Percentiles rank a stretch among this genome's conserved stretches.
Evolutionary conservation across 2,888 invertebrate genomes (phyloP).

Genomic region (Pyralis farinalis): DNA sequence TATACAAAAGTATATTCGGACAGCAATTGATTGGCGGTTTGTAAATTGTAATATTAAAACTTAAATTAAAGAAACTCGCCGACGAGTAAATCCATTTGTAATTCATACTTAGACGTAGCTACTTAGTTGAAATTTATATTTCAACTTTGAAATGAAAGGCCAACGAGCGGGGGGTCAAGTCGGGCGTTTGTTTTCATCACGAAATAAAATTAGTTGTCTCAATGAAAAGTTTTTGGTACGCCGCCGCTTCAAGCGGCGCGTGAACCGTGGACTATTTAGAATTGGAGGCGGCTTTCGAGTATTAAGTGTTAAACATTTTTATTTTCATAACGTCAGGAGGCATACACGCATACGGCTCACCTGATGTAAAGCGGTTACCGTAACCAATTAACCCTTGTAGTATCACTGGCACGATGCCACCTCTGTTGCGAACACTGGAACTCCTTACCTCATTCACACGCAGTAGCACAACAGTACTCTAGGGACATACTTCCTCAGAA

Average conservation of each 20-base stretch:
- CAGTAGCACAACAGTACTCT: no score
- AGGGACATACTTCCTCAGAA: no score
- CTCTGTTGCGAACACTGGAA: no score
- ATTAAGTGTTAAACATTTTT: no score
- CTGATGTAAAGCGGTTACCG: no score
- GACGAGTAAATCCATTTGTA: slow-evolving; percentile 2
- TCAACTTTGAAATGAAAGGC: not conserved
- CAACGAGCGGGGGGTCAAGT: not conserved
- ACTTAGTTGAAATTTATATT: slow-evolving; percentile 1
- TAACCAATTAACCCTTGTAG: no score
- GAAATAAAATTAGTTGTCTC: slow-evolving; percentile 5
- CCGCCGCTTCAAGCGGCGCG: slow-evolving; percentile 1
- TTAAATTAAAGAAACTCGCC: not conserved
- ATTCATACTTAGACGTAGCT: slow-evolving; percentile 1
- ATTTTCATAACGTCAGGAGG: no score
- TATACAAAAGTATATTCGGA: not conserved
- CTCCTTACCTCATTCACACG: no score
- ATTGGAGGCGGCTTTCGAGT: slow-evolving; percentile 1
- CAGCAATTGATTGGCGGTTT: not conserved
- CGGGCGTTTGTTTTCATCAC: slow-evolving; percentile 2
- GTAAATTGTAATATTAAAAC: not conserved
- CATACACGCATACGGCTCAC: no score
- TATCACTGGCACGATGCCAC: no score
- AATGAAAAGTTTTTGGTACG: slow-evolving; percentile 5
- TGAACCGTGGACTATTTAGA: not conserved